A percentile compares a stretch with the other conserved stretches of the same genome.
These are phyloP conservation scores for Hylaeus anthracinus DNA, from an alignment of 1,140 invertebrate species.

Conservation along the genomic window DNA sequence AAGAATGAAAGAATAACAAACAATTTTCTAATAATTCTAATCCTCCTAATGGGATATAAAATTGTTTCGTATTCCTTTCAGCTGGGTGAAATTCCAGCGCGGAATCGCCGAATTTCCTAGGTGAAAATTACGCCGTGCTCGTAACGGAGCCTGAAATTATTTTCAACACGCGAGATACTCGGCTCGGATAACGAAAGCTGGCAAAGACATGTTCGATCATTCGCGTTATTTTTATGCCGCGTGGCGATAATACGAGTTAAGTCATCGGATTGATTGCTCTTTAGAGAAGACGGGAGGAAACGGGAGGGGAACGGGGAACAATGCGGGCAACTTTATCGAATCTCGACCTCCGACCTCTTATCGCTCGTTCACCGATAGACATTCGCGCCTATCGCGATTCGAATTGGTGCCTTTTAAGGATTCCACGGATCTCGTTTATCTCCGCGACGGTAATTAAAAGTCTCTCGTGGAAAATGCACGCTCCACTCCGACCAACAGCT, in stretches of 20 bases:
- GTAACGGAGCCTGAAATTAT: neutral
- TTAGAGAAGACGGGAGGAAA: neutral
- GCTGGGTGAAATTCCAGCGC: neutral
- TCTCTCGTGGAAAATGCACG: neutral
- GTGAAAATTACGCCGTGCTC: neutral
- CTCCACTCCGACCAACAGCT: too few species aligned
- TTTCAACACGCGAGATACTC: constrained; percentile 6
- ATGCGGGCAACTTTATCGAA: constrained; percentile 67
- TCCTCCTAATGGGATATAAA: too few species aligned
- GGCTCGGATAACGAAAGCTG: neutral
- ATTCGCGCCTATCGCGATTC: constrained; percentile 38
- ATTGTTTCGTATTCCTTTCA: too few species aligned
- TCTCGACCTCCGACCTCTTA: constrained; percentile 51
- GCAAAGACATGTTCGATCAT: constrained; percentile 7
- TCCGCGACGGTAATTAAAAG: neutral
- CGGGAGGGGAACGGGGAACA: constrained; percentile 28
- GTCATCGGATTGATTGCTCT: constrained; percentile 49
- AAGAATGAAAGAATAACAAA: too few species aligned
- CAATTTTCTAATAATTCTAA: too few species aligned
- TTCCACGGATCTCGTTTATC: neutral
- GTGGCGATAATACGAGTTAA: constrained; percentile 39
- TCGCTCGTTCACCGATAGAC: constrained; percentile 32
- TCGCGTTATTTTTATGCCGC: constrained; percentile 30
- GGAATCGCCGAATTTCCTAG: neutral
- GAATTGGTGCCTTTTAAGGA: constrained; percentile 36